Conservation (phyloP, 2,797 vertebrate species). For the Neopelma chrysocephalum region DNA sequence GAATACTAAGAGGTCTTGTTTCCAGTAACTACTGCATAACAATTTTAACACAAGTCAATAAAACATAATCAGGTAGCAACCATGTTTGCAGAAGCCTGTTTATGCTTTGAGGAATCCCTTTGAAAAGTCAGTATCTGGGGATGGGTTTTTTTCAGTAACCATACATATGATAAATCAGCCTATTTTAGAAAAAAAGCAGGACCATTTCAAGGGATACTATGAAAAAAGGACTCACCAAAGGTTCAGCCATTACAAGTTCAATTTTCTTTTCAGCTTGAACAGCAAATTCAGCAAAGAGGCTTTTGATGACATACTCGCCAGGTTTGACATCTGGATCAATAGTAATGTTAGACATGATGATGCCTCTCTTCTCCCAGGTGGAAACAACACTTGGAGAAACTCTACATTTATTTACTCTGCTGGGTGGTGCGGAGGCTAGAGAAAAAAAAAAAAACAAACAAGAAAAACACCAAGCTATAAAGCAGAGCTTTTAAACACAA, state of each 20-base stretch:
- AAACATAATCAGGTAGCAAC: background rate
- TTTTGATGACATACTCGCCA: slow-evolving; percentile 99
- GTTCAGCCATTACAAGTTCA: slow-evolving; percentile 99
- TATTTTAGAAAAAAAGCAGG: background rate
- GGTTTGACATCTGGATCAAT: slow-evolving; percentile 99
- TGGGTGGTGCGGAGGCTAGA: slow-evolving; percentile 88
- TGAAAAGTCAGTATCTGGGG: background rate
- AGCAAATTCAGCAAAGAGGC: slow-evolving; percentile 98
- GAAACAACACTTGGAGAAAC: slow-evolving; percentile 82
- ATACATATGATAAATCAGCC: background rate
- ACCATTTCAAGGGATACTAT: background rate
- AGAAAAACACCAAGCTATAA: background rate
- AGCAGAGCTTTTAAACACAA: background rate
- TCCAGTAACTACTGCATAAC: background rate
- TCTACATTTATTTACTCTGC: slow-evolving; percentile 87
- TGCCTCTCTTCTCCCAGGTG: slow-evolving; percentile 87
- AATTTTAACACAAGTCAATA: background rate
- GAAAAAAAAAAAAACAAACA: background rate
- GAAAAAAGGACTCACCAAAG: slow-evolving; percentile 87
- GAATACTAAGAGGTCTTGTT: background rate
- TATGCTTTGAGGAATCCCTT: background rate
- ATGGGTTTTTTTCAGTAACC: background rate
- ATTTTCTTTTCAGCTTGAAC: slow-evolving; percentile 99
- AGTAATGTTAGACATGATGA: slow-evolving; percentile 97
- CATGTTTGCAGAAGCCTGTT: background rate